A percentile compares a stretch with the other conserved stretches of the same genome.
Evolutionary conservation across 2,888 invertebrate species (phyloP).

Genomic region (Acanthopleura granulata): DNA sequence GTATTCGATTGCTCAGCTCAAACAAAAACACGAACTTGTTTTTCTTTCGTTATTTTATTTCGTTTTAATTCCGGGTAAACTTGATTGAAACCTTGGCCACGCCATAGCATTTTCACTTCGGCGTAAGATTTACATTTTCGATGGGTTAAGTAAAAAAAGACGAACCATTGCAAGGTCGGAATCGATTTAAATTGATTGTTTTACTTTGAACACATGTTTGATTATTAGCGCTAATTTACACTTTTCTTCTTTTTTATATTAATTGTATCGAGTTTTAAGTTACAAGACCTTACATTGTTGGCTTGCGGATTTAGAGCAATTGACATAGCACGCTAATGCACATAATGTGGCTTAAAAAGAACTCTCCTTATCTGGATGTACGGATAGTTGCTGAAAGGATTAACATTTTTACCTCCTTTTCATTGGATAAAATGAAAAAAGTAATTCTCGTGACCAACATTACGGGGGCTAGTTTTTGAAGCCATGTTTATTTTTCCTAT

Average conservation of each 20-base stretch:
- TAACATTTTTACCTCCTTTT: no score
- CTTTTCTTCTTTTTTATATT: background rate
- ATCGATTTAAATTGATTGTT: slow-evolving; percentile 7
- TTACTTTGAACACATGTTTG: slow-evolving; percentile 9
- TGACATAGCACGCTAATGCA: slow-evolving; percentile 8
- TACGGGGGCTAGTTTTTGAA: no score
- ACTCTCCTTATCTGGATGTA: background rate
- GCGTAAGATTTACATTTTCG: background rate
- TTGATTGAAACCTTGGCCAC: slow-evolving; percentile 2
- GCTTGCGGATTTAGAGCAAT: background rate
- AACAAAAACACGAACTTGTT: no score
- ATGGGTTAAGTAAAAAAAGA: background rate
- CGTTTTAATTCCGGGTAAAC: slow-evolving; percentile 10
- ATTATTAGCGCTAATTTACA: slow-evolving; percentile 6
- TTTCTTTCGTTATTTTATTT: no score
- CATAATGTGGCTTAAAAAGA: background rate
- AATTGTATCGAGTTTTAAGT: background rate
- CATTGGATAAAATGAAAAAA: no score
- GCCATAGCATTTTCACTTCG: background rate
- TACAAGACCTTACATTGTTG: background rate
- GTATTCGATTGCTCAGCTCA: no score
- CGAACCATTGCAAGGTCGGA: background rate
- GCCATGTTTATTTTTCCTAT: no score
- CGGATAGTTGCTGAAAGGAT: background rate
- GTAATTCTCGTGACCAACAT: no score